Conservation (phyloP, 2,113 vertebrate genomes). For the Melanerpes formicivorus region DNA sequence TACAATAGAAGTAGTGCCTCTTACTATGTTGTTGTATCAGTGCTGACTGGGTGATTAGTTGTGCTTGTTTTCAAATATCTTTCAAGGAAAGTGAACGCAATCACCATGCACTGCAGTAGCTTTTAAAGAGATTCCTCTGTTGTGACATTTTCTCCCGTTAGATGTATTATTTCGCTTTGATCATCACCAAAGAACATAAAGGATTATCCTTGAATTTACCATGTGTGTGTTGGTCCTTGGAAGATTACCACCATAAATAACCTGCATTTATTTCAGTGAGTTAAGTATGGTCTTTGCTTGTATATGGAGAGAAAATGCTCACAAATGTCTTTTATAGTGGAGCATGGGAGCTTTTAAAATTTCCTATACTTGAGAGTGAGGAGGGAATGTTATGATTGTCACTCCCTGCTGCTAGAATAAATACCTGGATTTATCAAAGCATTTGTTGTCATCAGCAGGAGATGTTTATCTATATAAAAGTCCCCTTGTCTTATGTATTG, state of each 20-base stretch:
- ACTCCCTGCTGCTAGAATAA: conserved; percentile 23
- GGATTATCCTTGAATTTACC: background rate
- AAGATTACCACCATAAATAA: background rate
- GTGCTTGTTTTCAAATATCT: background rate
- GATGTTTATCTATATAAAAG: background rate
- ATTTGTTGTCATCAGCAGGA: conserved; percentile 27
- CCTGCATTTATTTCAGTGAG: background rate
- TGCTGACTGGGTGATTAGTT: background rate
- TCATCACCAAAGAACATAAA: background rate
- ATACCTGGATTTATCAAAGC: conserved; percentile 15
- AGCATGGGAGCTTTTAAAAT: background rate
- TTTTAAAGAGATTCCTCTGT: background rate
- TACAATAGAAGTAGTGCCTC: background rate
- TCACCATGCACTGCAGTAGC: background rate
- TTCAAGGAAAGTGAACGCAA: background rate
- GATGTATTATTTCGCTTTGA: background rate
- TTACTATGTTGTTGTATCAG: background rate
- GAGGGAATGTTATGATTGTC: background rate
- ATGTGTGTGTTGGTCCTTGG: background rate
- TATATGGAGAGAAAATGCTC: background rate
- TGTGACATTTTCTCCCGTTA: background rate
- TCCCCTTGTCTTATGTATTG: background rate
- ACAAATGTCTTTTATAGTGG: background rate
- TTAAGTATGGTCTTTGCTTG: background rate
- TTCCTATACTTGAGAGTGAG: background rate